Conservation (phyloP, 2,888 invertebrate species). For the Pristionchus japonicus region DNA sequence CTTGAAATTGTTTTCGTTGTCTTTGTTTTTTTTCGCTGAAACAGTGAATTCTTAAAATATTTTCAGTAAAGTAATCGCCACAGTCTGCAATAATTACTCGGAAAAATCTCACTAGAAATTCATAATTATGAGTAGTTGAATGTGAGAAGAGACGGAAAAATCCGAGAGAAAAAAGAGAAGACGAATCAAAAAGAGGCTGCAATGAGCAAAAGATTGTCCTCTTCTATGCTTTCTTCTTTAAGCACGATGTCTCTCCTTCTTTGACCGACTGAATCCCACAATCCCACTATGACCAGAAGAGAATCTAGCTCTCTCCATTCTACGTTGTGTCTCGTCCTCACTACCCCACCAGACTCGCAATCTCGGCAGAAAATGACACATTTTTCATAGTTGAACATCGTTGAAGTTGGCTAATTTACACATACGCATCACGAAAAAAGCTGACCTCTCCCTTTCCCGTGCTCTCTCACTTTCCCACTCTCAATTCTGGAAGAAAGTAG, state of each 20-base stretch:
- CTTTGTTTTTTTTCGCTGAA: too few relatives aligned
- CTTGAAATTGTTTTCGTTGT: too few relatives aligned
- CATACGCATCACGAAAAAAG: neutral
- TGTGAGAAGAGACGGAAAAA: neutral
- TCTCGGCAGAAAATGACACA: too few relatives aligned
- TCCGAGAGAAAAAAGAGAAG: neutral
- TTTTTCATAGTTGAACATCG: too few relatives aligned
- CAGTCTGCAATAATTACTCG: neutral
- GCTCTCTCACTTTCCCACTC: neutral
- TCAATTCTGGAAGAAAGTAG: too few relatives aligned
- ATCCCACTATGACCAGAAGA: too few relatives aligned
- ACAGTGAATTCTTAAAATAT: too few relatives aligned
- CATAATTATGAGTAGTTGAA: neutral
- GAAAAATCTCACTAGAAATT: neutral
- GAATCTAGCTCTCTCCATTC: neutral
- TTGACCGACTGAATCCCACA: too few relatives aligned
- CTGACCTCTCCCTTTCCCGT: neutral
- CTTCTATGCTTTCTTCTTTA: neutral
- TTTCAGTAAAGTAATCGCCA: too few relatives aligned
- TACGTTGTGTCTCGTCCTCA: neutral
- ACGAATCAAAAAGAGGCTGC: conserved; percentile 5
- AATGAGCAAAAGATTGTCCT: neutral
- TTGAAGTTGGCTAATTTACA: too few relatives aligned
- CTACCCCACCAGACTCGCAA: neutral
- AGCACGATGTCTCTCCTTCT: neutral